phyloP scores from a whole-genome alignment of 2,113 vertebrate species.

The Lophochroa leadbeateri region DNA sequence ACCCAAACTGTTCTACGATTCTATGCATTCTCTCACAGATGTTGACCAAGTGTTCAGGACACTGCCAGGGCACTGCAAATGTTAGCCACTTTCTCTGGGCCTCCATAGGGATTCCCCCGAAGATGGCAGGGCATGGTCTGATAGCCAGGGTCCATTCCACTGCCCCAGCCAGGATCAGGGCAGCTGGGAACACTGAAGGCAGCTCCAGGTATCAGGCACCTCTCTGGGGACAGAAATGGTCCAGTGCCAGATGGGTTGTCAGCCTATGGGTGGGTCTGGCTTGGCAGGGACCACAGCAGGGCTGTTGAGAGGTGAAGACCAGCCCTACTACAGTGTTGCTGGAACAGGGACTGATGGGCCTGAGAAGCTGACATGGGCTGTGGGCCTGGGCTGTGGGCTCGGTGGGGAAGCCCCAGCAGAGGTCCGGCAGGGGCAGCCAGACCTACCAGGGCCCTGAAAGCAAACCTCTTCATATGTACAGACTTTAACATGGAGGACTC shows the following conservation, averaged over 20 bases:
- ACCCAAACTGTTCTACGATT: background rate
- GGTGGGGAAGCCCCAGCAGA: background rate
- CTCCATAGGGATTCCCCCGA: fast-evolving
- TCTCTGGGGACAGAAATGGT: background rate
- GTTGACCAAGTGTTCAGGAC: background rate
- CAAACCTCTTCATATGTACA: background rate
- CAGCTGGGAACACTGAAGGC: fast-evolving
- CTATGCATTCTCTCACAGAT: background rate
- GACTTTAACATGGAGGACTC: background rate
- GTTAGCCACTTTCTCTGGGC: background rate
- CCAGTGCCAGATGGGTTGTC: fast-evolving
- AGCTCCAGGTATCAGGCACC: fast-evolving
- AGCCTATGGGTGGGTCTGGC: fast-evolving
- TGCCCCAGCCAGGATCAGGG: background rate
- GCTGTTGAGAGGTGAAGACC: background rate
- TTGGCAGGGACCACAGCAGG: background rate
- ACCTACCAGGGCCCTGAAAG: background rate
- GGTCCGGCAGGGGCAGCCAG: background rate
- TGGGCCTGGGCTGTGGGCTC: background rate
- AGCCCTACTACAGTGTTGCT: fast-evolving
- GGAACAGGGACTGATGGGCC: background rate
- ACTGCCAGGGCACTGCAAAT: background rate
- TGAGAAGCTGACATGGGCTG: no score
- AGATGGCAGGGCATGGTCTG: background rate
- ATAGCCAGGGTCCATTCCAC: background rate